A percentile compares a stretch with the other conserved stretches of the same genome.
Evolutionary conservation across 2,113 vertebrate species (phyloP).

Genomic region (Chionodraco myersi): DNA sequence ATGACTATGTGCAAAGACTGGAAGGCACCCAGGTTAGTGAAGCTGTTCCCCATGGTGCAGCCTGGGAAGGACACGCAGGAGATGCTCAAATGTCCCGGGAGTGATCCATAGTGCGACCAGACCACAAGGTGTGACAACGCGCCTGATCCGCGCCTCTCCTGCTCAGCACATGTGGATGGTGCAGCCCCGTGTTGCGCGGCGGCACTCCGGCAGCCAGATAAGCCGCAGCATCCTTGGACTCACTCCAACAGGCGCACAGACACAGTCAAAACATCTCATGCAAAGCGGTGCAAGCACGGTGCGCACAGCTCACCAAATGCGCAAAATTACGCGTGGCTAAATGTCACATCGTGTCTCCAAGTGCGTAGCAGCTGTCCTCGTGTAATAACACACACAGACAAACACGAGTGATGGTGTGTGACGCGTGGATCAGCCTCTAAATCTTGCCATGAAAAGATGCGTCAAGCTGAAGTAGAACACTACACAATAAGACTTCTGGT

Average conservation of each 20-base stretch:
- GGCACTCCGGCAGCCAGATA: constrained; percentile 60
- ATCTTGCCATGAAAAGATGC: constrained; percentile 18
- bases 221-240: constrained; percentile 69
- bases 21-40: constrained; percentile 92
- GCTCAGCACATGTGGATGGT: constrained; percentile 38
- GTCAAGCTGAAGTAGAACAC: constrained; percentile 13
- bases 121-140: neutral
- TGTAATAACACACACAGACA: constrained; percentile 15
- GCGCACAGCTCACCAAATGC: constrained; percentile 35
- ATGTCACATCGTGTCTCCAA: constrained; percentile 43
- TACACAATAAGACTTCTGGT: neutral
- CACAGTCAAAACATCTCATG: constrained; percentile 9
- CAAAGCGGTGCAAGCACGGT: neutral
- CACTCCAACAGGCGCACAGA: constrained; percentile 38
- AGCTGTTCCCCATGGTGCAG: constrained; percentile 90
- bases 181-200: constrained; percentile 43
- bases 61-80: constrained; percentile 18
- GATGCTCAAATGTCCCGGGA: constrained; percentile 30
- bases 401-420: constrained; percentile 33
- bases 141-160: neutral
- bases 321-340: constrained; percentile 50
- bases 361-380: constrained; percentile 26
- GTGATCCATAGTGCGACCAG: constrained; percentile 34
- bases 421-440: constrained; percentile 52
- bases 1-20: constrained; percentile 97